These are phyloP conservation scores for Montipora efflorescens DNA, from an alignment of 64 coral and sea anemone genomes.

Conservation along the genomic window DNA sequence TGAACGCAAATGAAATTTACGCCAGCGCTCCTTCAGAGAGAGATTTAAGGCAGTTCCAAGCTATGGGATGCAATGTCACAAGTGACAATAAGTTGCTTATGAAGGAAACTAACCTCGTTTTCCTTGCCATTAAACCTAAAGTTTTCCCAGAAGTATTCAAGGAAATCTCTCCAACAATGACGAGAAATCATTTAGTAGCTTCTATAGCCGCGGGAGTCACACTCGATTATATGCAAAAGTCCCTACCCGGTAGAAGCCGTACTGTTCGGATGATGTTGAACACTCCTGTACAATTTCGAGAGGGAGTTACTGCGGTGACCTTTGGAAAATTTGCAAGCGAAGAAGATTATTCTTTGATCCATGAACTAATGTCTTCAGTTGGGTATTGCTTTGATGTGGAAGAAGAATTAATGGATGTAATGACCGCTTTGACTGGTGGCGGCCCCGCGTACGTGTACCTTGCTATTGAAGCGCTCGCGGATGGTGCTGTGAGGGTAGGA, in stretches of 20 bases:
- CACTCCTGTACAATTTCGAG: conserved; percentile 94
- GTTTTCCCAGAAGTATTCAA: conserved; percentile 92
- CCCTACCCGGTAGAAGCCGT: conserved; percentile 83
- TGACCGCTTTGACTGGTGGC: conserved; percentile 93
- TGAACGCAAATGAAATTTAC: conserved; percentile 88
- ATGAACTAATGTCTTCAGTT: conserved; percentile 89
- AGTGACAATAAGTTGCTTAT: conserved; percentile 92
- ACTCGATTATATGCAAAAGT: conserved; percentile 93
- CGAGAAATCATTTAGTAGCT: conserved; percentile 92
- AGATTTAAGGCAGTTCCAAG: conserved; percentile 85
- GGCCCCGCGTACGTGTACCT: conserved; percentile 96
- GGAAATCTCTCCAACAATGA: conserved; percentile 92
- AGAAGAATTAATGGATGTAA: conserved; percentile 96
- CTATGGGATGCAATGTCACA: conserved; percentile 86
- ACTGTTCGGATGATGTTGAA: conserved; percentile 94
- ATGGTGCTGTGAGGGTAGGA: conserved; percentile 89
- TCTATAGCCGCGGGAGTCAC: conserved; percentile 98
- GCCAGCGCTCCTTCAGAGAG: conserved; percentile 87
- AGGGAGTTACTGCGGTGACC: conserved; percentile 93
- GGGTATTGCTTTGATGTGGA: conserved; percentile 96
- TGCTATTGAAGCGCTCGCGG: conserved; percentile 94
- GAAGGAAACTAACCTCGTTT: conserved; percentile 86
- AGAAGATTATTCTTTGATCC: conserved; percentile 88
- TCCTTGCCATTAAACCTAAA: conserved; percentile 95
- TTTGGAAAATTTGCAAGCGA: conserved; percentile 93